Evolutionary conservation across 2,113 vertebrate genomes (phyloP).

Genomic region (Halcyon malimbica): DNA sequence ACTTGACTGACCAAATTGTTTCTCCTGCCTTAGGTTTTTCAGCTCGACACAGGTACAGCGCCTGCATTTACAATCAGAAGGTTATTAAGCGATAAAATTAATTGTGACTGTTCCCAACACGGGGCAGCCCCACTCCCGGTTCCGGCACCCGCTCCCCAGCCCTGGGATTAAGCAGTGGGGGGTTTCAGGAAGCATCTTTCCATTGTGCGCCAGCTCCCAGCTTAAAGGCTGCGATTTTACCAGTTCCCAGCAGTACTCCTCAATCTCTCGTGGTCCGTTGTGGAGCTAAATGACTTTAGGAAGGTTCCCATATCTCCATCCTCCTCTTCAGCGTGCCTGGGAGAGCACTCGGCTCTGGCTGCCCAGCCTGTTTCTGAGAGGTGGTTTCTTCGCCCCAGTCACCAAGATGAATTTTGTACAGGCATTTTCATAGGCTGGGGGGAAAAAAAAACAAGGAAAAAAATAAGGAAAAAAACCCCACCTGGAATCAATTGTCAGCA

Average conservation of each 20-base stretch:
- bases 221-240: neutral
- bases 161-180: neutral
- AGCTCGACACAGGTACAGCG: neutral
- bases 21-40: neutral
- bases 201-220: neutral
- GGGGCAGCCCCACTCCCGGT: neutral
- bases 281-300: neutral
- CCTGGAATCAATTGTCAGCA: constrained; percentile 55
- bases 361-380: neutral
- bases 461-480: neutral
- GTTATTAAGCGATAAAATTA: neutral
- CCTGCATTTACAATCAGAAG: constrained; percentile 10
- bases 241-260: neutral
- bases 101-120: neutral
- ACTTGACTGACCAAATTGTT: neutral
- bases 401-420: constrained; percentile 19
- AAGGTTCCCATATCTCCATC: neutral
- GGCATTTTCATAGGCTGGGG: neutral
- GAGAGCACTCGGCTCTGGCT: neutral
- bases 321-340: neutral
- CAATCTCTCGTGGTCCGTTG: neutral
- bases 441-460: neutral
- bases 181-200: neutral
- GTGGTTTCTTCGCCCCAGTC: neutral
- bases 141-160: neutral